Conservation (phyloP, 2,797 vertebrate species). For the Dendrocincla tyrannina region DNA sequence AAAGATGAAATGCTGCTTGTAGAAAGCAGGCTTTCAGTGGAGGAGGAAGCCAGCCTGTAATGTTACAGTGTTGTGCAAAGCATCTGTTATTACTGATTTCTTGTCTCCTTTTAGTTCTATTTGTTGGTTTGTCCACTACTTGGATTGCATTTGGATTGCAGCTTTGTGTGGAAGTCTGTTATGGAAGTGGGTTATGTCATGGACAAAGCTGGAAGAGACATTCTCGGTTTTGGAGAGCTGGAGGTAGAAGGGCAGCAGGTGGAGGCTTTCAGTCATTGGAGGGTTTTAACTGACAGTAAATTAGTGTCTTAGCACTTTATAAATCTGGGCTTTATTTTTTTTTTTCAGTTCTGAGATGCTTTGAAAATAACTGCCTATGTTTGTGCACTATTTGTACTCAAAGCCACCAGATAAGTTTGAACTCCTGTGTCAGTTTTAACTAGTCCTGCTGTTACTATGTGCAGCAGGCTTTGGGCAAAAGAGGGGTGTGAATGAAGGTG, state of each 20-base stretch:
- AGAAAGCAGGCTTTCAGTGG: background rate
- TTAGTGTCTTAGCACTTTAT: background rate
- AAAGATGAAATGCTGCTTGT: background rate
- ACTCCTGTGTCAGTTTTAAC: background rate
- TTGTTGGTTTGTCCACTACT: background rate
- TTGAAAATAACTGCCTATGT: background rate
- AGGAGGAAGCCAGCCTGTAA: background rate
- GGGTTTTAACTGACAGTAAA: background rate
- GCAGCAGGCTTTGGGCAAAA: background rate
- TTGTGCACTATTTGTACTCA: background rate
- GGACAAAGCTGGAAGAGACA: background rate
- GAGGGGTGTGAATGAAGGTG: background rate
- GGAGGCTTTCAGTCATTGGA: background rate
- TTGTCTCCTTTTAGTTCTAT: background rate
- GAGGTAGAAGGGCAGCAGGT: background rate
- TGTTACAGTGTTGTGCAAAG: background rate
- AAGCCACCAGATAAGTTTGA: background rate
- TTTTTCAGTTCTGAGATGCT: background rate
- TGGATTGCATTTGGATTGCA: background rate
- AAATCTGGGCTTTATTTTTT: background rate
- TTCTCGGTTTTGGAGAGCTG: background rate
- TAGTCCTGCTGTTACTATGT: background rate
- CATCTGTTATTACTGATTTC: background rate
- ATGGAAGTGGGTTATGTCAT: background rate
- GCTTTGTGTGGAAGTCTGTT: accelerated